phyloP scores from a whole-genome alignment of 2,888 invertebrate genomes.

The Orchestes rusci region DNA sequence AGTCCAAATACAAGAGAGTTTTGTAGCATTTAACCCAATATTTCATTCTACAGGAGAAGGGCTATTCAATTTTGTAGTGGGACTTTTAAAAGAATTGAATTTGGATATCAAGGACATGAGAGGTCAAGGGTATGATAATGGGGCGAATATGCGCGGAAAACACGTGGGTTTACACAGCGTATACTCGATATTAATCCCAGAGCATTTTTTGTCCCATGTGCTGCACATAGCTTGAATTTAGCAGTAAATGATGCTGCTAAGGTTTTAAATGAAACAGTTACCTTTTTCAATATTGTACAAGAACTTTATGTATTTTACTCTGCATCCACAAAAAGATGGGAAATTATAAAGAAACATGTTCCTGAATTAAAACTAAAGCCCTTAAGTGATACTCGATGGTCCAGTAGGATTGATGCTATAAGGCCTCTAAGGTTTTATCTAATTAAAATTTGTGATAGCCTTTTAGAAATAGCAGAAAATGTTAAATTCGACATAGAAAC shows the following conservation, averaged over 20 bases:
- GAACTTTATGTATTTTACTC: conserved; percentile 9
- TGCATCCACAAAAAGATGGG: conserved; percentile 5
- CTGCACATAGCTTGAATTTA: conserved; percentile 27
- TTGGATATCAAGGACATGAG: conserved; percentile 14
- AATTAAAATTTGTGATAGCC: conserved; percentile 2
- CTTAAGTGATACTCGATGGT: conserved; percentile 12
- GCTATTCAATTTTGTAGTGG: conserved; percentile 26
- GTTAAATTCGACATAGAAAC: too few species aligned
- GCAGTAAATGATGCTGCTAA: conserved; percentile 27
- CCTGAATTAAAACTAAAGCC: conserved; percentile 13
- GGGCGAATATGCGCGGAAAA: conserved; percentile 13
- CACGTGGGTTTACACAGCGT: conserved; percentile 22
- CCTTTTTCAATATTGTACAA: conserved; percentile 10
- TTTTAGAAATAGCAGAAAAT: conserved; percentile 11
- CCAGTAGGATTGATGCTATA: conserved; percentile 16
- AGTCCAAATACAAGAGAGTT: conserved; percentile 22
- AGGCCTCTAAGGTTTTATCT: conserved; percentile 8
- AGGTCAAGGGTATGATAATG: conserved; percentile 29
- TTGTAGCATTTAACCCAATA: conserved; percentile 17
- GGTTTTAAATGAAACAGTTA: conserved; percentile 11
- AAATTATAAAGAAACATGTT: conserved; percentile 4
- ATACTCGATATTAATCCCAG: conserved; percentile 22
- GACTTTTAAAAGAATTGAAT: neutral
- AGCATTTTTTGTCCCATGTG: conserved; percentile 28
- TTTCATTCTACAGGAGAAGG: conserved; percentile 24